These are phyloP conservation scores for Epiblema foenella DNA, from an alignment of 2,888 invertebrate genomes.

Conservation along the genomic window DNA sequence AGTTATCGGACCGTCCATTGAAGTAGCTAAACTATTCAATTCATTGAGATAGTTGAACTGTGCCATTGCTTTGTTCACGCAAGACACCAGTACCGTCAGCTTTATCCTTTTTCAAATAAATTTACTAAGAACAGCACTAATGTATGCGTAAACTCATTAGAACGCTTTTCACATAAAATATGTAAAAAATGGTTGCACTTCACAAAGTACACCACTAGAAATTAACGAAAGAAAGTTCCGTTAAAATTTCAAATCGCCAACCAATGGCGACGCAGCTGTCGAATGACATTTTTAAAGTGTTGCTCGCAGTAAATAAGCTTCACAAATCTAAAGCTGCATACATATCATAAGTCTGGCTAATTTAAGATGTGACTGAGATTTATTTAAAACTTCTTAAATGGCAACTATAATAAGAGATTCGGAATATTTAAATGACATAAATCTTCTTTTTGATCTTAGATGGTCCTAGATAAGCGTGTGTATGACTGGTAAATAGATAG, in stretches of 20 bases:
- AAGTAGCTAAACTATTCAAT: conserved; percentile 88
- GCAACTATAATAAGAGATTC: too few species aligned
- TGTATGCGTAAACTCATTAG: conserved; percentile 29
- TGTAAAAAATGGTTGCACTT: conserved; percentile 27
- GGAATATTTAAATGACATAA: too few species aligned
- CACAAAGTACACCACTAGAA: conserved; percentile 41
- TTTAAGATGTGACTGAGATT: too few species aligned
- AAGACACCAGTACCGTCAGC: conserved; percentile 18
- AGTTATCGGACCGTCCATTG: conserved; percentile 91
- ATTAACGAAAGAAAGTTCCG: conserved; percentile 48
- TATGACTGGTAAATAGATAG: neutral
- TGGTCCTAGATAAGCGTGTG: too few species aligned
- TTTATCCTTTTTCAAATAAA: conserved; percentile 3
- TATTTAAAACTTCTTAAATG: too few species aligned
- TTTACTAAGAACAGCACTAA: conserved; percentile 12
- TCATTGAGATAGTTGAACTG: conserved; percentile 93
- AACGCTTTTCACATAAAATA: conserved; percentile 22
- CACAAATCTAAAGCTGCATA: neutral
- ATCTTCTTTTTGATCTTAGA: too few species aligned
- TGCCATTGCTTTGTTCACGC: conserved; percentile 83
- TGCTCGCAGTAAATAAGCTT: neutral
- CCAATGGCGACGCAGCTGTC: conserved; percentile 14
- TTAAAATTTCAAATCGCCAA: conserved; percentile 50
- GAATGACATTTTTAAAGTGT: conserved; percentile 23
- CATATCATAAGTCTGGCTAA: too few species aligned